Evolutionary conservation across 2,888 invertebrate genomes (phyloP).

Genomic region (Polydrusus tereticollis): DNA sequence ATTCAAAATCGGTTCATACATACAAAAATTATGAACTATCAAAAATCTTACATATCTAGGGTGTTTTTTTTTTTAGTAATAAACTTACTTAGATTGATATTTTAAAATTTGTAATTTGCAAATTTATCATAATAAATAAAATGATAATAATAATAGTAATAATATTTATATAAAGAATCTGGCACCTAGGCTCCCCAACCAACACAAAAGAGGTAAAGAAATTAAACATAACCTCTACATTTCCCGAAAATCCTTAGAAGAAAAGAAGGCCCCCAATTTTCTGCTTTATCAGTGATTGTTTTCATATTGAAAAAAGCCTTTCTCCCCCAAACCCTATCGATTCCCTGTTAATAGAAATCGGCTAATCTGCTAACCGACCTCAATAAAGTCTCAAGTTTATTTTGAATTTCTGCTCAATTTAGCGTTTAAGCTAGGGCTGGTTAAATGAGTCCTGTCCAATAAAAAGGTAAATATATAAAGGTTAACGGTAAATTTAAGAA

Average conservation of each 20-base stretch:
- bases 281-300: neutral
- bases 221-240: no score
- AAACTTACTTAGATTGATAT: no score
- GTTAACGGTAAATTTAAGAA: neutral
- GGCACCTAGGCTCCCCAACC: no score
- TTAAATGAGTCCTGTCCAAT: neutral
- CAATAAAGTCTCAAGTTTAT: neutral
- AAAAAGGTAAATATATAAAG: neutral
- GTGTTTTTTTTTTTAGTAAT: no score
- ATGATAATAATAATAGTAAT: no score
- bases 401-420: neutral
- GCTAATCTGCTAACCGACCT: neutral
- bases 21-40: no score
- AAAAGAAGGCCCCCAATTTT: neutral
- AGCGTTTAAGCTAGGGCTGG: neutral
- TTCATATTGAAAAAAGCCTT: neutral
- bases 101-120: no score
- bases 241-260: neutral
- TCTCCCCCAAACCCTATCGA: neutral
- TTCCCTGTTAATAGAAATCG: neutral
- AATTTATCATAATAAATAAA: no score
- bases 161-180: no score
- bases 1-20: no score
- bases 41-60: no score
- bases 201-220: no score